These are phyloP conservation scores for Zaprionus obscuricornis DNA, from an alignment of 2,888 invertebrate species.

Conservation along the genomic window DNA sequence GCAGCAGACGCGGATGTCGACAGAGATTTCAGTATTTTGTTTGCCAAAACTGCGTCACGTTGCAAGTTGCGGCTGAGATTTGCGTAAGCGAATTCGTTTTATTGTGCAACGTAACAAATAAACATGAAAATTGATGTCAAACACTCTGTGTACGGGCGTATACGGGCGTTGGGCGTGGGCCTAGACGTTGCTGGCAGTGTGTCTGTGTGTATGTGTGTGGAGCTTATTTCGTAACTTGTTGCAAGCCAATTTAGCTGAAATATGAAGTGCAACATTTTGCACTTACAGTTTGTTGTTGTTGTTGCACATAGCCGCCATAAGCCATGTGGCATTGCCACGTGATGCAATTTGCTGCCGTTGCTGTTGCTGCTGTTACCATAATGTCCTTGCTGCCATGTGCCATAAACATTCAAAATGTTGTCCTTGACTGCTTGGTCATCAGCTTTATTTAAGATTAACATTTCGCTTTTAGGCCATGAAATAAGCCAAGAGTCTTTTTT, in stretches of 20 bases:
- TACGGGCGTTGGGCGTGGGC: background rate
- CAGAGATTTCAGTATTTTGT: too few relatives aligned
- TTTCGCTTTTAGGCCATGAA: too few relatives aligned
- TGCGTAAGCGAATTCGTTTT: conserved; percentile 73
- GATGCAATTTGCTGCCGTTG: conserved; percentile 16
- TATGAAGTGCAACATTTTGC: conserved; percentile 18
- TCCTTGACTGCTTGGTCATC: too few relatives aligned
- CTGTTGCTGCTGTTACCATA: conserved; percentile 12
- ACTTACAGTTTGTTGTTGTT: background rate
- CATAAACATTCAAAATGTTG: too few relatives aligned
- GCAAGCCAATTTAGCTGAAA: conserved; percentile 14
- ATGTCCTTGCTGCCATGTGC: conserved; percentile 1
- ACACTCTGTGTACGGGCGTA: conserved; percentile 3
- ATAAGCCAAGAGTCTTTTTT: too few relatives aligned
- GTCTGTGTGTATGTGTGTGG: too few relatives aligned
- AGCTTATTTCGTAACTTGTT: conserved; percentile 44
- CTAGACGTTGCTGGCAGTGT: background rate
- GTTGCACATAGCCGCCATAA: background rate
- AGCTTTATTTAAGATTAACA: too few relatives aligned
- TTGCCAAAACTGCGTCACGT: conserved; percentile 75
- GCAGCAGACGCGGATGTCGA: too few relatives aligned
- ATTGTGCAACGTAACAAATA: conserved; percentile 62
- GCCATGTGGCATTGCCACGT: conserved; percentile 23
- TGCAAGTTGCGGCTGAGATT: conserved; percentile 66
- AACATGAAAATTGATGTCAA: conserved; percentile 61